These are phyloP conservation scores for Poeciliopsis turneri DNA, from an alignment of 2,797 vertebrate species.

Conservation along the genomic window DNA sequence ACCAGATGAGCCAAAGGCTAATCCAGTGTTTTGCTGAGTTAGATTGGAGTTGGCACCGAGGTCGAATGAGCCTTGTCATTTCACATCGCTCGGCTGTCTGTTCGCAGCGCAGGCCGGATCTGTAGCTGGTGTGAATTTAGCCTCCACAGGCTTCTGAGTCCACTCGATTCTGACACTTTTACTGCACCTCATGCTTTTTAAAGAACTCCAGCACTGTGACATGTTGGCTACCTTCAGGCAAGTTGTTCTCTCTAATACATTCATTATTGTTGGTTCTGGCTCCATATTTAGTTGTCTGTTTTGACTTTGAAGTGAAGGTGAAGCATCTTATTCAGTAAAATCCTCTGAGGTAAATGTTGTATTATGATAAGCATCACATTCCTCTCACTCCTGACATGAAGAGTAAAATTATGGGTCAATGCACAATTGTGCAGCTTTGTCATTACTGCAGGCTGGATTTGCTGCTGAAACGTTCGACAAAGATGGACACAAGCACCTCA, in stretches of 20 bases:
- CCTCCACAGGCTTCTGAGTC: not conserved
- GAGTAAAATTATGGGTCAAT: not conserved
- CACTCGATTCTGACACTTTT: not conserved
- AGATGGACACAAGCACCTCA: not conserved
- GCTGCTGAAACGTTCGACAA: not conserved
- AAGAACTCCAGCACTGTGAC: not conserved
- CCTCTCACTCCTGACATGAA: not conserved
- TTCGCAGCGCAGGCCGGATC: not conserved
- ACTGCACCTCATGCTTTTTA: not conserved
- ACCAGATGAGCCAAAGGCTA: slow-evolving; percentile 14
- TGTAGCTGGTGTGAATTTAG: not conserved
- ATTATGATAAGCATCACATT: not conserved
- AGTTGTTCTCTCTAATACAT: not conserved
- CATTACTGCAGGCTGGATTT: not conserved
- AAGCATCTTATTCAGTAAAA: not conserved
- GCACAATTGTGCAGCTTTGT: not conserved
- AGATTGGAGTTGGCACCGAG: slow-evolving; percentile 8
- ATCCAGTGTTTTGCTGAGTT: slow-evolving; percentile 5
- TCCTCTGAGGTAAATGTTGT: not conserved
- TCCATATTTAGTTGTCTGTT: not conserved
- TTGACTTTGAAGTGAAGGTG: not conserved
- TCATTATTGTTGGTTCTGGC: not conserved
- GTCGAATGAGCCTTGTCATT: slow-evolving; percentile 8
- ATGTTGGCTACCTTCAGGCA: not conserved
- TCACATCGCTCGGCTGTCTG: not conserved